Percentiles rank a stretch among this genome's conserved stretches.
Conservation (phyloP, 2,888 invertebrate species). For the Atethmia centrago region DNA sequence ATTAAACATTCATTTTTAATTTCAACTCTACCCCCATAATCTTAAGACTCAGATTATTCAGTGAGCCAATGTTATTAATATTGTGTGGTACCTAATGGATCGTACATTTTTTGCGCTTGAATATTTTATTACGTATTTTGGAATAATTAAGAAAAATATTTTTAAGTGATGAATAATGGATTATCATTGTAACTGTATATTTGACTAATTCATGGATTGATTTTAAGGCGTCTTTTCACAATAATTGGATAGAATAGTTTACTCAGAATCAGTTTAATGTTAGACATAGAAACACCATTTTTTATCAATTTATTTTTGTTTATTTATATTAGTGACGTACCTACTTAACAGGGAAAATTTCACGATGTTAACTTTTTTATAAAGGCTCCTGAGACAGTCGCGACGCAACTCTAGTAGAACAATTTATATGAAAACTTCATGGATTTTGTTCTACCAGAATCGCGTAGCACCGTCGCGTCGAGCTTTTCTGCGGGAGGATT, state of each 20-base stretch:
- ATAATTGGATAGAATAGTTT: not conserved
- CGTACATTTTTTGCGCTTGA: conserved; percentile 61
- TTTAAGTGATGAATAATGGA: conserved; percentile 44
- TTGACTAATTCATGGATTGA: conserved; percentile 16
- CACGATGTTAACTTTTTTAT: not conserved
- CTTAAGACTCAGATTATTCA: conserved; percentile 45
- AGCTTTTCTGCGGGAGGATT: no score
- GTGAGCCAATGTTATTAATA: conserved; percentile 56
- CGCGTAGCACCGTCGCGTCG: no score
- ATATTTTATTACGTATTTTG: conserved; percentile 60
- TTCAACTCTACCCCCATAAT: conserved; percentile 57
- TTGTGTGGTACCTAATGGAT: conserved; percentile 63
- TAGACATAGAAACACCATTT: not conserved
- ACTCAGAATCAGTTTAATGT: not conserved
- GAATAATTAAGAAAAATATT: conserved; percentile 49
- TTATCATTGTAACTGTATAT: conserved; percentile 6
- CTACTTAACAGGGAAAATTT: not conserved
- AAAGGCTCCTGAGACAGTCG: no score
- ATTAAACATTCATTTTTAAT: conserved; percentile 57
- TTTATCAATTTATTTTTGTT: not conserved
- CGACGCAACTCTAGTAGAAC: no score
- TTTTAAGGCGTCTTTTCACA: not conserved
- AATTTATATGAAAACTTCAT: no score
- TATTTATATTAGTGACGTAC: not conserved
- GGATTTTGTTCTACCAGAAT: no score